Conservation (phyloP, 2,797 vertebrate genomes). For the Lemur catta region DNA sequence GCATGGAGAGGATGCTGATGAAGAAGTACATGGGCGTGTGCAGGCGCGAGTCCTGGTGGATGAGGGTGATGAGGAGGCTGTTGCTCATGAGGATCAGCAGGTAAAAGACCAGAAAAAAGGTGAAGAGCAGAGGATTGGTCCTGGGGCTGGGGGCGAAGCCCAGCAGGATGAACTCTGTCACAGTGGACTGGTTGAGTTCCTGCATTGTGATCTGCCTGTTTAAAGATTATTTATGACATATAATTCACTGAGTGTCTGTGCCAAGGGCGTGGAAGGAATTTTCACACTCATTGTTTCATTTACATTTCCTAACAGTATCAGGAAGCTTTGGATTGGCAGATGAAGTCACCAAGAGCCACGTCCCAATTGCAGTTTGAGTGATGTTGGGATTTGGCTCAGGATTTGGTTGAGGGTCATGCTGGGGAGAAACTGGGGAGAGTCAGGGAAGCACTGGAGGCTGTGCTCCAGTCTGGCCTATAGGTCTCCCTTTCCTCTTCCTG, state of each 20-base stretch:
- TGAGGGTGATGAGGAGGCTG: slow-evolving; percentile 64
- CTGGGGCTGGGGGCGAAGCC: slow-evolving; percentile 35
- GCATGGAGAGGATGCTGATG: slow-evolving; percentile 68
- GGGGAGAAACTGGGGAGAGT: not conserved
- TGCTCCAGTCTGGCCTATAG: not conserved
- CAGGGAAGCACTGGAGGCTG: not conserved
- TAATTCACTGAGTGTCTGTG: not conserved
- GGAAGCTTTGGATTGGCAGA: not conserved
- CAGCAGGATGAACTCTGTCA: slow-evolving; percentile 66
- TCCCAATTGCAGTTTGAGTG: not conserved
- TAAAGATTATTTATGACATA: slow-evolving; percentile 3
- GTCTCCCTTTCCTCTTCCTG: not conserved
- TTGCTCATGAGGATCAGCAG: slow-evolving; percentile 75
- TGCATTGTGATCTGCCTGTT: slow-evolving; percentile 51
- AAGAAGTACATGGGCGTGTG: slow-evolving; percentile 79
- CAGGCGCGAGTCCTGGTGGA: slow-evolving; percentile 44
- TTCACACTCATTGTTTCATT: not conserved
- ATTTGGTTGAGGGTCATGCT: not conserved
- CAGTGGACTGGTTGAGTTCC: not conserved
- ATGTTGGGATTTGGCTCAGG: not conserved
- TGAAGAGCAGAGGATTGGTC: slow-evolving; percentile 64
- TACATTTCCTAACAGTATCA: not conserved
- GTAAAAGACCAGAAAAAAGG: slow-evolving; percentile 70
- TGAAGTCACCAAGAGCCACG: not conserved
- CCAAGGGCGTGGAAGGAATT: not conserved